Evolutionary conservation across 2,797 vertebrate species (phyloP), one percentile per base, ranked within the genome.

Genomic region (Lagorchestes hirsutus): DNA sequence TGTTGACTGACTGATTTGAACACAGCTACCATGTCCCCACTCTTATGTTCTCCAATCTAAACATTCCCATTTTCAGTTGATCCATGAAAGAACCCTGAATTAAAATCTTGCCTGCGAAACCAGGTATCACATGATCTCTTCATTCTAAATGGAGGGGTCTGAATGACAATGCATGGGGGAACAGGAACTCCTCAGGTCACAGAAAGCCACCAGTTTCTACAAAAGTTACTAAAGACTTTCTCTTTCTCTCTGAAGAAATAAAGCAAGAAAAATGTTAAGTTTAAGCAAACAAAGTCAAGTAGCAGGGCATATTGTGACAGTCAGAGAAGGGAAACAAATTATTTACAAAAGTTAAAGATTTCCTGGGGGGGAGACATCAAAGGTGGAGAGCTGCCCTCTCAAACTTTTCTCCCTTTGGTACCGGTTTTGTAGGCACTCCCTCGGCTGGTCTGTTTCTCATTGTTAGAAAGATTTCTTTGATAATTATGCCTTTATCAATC

Each of bases 81-180:
- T 59, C 58, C 58, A 31, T 59, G 29, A 28, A 59, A 59, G 58
- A 31, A 12, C 11, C 58, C 58, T 12, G 29, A 10, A 59, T 59
- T 59, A 29, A 59, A 59, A 59, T 59, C 58, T 59, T 59, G 58
- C 29, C 58, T 13, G 29, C 3, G 58, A 59, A 11, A 59, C 58
- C 58, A 59, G 27, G 1, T 57, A 8, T 58, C 27, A 29, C 8
- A 28, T 3, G 27, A 16, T 40, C 91, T 97, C 54, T 97, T 97
- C 97, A 67, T 97, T 97, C 52, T 82, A 92, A 95, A 92, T 95
- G 57, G 56, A 94, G 93, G 56, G 92, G 55, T 67, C 92, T 40
- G 18, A 40, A 87, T 13, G 11, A 55, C 91, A 94, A 91, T n/a
- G 52, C 54, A 91, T 74, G 54, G 1, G 14, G 50, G 59, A 87